Evolutionary conservation across 2,113 vertebrate species (phyloP).

Genomic region (Elgaria multicarinata): DNA sequence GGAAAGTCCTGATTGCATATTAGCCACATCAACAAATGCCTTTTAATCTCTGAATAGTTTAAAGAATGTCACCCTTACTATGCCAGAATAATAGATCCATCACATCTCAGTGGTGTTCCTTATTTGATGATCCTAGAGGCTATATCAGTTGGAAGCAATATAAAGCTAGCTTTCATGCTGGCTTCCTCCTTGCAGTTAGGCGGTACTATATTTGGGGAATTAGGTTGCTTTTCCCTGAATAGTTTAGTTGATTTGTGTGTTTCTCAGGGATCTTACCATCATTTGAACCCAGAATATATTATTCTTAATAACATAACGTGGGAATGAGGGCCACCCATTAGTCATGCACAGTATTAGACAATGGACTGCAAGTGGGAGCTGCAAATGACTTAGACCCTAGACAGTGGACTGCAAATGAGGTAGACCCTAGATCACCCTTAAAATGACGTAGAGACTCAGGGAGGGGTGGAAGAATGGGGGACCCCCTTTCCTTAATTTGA

Average conservation of each 20-base stretch:
- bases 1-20: neutral
- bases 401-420: too few relatives aligned
- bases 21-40: neutral
- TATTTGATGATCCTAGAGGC: neutral
- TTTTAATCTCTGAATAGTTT: neutral
- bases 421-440: too few relatives aligned
- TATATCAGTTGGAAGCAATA: neutral
- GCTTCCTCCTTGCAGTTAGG: neutral
- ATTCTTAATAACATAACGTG: neutral
- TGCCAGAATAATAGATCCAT: neutral
- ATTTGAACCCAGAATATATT: neutral
- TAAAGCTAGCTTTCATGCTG: neutral
- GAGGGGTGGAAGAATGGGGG: too few relatives aligned
- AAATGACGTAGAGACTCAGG: too few relatives aligned
- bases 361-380: too few relatives aligned
- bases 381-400: too few relatives aligned
- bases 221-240: neutral
- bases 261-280: neutral
- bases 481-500: too few relatives aligned
- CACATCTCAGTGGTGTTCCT: neutral
- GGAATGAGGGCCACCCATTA: neutral
- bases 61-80: neutral
- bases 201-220: neutral
- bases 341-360: neutral
- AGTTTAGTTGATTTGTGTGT: neutral